A percentile compares a stretch with the other conserved stretches of the same genome.
phyloP scores from a whole-genome alignment of 2,797 vertebrate species.

The Meda fulgida region DNA sequence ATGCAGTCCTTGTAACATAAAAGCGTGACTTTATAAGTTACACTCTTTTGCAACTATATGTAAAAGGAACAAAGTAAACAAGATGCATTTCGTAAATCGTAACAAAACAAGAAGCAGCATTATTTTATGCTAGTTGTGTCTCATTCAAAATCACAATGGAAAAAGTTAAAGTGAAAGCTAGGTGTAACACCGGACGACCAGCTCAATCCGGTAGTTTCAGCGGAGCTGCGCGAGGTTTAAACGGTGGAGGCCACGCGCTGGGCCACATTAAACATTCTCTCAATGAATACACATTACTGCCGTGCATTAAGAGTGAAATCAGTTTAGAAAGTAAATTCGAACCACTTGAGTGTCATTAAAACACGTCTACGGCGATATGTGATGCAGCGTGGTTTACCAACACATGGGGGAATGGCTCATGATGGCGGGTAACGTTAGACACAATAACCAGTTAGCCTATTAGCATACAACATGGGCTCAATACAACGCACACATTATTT shows the following conservation, averaged over 20 bases:
- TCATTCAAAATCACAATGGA: background rate
- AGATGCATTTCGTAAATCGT: too few species aligned
- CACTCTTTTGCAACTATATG: background rate
- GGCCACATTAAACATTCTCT: slow-evolving; percentile 1
- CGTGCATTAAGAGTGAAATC: background rate
- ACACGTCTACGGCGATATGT: background rate
- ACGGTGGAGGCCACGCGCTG: slow-evolving; percentile 72
- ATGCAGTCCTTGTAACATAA: background rate
- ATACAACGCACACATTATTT: background rate
- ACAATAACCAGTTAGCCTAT: slow-evolving; percentile 59
- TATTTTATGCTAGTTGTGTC: too few species aligned
- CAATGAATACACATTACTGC: background rate
- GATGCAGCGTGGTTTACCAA: background rate
- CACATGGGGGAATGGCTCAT: slow-evolving; percentile 17
- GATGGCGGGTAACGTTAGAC: slow-evolving; percentile 61
- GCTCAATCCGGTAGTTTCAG: slow-evolving; percentile 64
- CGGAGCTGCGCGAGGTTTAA: slow-evolving; percentile 77
- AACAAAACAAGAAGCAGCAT: background rate
- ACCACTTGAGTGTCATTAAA: background rate
- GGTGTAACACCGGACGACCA: background rate
- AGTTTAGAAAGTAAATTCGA: background rate
- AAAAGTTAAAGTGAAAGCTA: background rate
- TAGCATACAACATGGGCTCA: slow-evolving; percentile 26
- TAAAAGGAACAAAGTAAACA: background rate
- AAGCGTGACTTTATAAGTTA: background rate